A percentile compares a stretch with the other conserved stretches of the same genome.
Evolutionary conservation across 2,888 invertebrate species (phyloP).

Genomic region (Parelbella ahira): DNA sequence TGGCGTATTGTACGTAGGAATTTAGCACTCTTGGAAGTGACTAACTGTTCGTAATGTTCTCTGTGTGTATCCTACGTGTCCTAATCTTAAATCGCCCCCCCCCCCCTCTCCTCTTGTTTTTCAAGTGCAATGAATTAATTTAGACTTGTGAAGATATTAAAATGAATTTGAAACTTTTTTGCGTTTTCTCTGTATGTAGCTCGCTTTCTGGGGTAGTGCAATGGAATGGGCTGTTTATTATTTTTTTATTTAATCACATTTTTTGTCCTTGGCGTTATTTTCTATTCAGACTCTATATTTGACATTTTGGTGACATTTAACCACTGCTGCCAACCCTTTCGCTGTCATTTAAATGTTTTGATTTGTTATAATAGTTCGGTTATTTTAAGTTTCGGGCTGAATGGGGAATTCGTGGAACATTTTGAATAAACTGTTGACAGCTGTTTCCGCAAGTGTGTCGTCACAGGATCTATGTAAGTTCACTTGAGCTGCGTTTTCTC

Average conservation of each 20-base stretch:
- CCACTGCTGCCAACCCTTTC: conserved; percentile 16
- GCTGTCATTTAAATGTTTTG: conserved; percentile 1
- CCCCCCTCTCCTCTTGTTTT: conserved; percentile 55
- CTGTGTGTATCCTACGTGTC: conserved; percentile 25
- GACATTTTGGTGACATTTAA: conserved; percentile 22
- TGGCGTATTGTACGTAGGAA: too few species aligned
- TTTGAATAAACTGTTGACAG: conserved; percentile 6
- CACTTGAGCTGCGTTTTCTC: conserved; percentile 48
- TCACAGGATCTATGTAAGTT: conserved; percentile 46
- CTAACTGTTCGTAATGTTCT: too few species aligned
- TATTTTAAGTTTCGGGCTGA: too few species aligned
- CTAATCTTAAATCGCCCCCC: conserved; percentile 52
- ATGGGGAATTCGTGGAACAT: too few species aligned
- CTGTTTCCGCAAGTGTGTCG: conserved; percentile 31
- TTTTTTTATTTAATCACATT: conserved; percentile 24
- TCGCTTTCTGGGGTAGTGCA: conserved; percentile 42
- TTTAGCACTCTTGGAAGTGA: too few species aligned
- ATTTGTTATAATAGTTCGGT: too few species aligned
- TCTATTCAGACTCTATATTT: conserved; percentile 1
- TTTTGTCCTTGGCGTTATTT: conserved; percentile 5
- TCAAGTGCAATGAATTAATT: conserved; percentile 55
- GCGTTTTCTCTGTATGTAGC: conserved; percentile 29
- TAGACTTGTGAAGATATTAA: conserved; percentile 77
- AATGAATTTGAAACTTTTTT: conserved; percentile 77
- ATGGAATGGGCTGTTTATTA: conserved; percentile 28